These are phyloP conservation scores for Caenorhabditis wallacei DNA, from an alignment of 2,888 invertebrate genomes.

Conservation along the genomic window DNA sequence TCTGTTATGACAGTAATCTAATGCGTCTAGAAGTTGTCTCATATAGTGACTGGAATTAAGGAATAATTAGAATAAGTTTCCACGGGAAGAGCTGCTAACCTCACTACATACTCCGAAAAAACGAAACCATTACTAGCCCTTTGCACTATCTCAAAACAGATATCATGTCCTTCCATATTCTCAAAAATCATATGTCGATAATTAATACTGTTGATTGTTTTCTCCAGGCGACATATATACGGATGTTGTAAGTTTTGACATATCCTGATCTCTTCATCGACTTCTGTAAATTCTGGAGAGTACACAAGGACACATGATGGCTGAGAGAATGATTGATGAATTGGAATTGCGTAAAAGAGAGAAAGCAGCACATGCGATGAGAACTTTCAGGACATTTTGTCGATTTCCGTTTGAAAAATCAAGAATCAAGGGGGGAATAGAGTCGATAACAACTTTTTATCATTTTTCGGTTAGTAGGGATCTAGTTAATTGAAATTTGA, in stretches of 20 bases:
- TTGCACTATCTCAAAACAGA: slow-evolving; percentile 90
- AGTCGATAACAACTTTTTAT: not conserved
- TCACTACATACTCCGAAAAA: slow-evolving; percentile 99
- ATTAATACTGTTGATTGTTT: slow-evolving; percentile 84
- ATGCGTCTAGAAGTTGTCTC: slow-evolving; percentile 96
- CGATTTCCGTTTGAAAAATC: slow-evolving; percentile 14
- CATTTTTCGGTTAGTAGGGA: not conserved
- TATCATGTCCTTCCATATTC: slow-evolving; percentile 97
- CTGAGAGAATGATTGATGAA: slow-evolving; percentile 88
- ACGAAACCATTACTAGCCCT: slow-evolving; percentile 95
- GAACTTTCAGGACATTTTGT: slow-evolving; percentile 86
- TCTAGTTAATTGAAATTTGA: not conserved
- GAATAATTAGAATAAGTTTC: too few relatives aligned
- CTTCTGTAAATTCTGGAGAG: slow-evolving; percentile 86
- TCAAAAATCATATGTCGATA: slow-evolving; percentile 78
- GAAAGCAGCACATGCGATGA: slow-evolving; percentile 19
- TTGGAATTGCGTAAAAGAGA: slow-evolving; percentile 37
- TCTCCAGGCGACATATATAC: slow-evolving; percentile 97
- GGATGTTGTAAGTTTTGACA: slow-evolving; percentile 97
- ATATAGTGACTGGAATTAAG: slow-evolving; percentile 93
- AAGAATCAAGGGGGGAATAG: slow-evolving; percentile 6
- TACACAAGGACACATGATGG: slow-evolving; percentile 94
- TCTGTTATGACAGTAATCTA: slow-evolving; percentile 98
- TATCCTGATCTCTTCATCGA: slow-evolving; percentile 98
- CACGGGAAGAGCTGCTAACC: slow-evolving; percentile 86